Evolutionary conservation across 1,140 invertebrate genomes (phyloP), one percentile per base, ranked within the genome.

Genomic region (Plectus sambesii): DNA sequence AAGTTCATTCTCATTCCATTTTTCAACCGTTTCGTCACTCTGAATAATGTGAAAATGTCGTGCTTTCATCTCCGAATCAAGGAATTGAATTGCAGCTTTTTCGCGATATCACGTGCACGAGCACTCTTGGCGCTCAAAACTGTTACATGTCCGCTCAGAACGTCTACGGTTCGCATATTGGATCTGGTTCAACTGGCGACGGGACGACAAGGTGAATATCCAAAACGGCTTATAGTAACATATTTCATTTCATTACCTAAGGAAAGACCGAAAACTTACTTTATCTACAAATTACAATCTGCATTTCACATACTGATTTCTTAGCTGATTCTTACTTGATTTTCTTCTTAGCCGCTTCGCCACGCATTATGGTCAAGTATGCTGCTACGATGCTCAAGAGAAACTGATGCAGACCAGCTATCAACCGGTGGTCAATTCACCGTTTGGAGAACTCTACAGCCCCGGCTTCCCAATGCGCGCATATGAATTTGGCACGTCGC

Each of bases 351-450:
- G 63, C 5, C 60, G 61, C 5, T 66, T 69, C 47, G 48, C 61
- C 25, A 66, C 63, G 20, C 66, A 69, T 37, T 66, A 66, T 41
- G 63, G 63, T n/a, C 63, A 66, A 55, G 66, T 66, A 26, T 66
- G 63, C 47, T 66, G 63, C 37, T 66, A 66, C 41, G 63, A 67
- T 35, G 50, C 51, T 9, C 36, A 60, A 22, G 63, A 66, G 3
- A 61, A 56, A 24, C 51, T 66, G 19, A 64, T 66, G 48, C 63
- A 66, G 45, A 66, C 63, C 5, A 59, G 58, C 1, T 66, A 66
- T 35, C 63, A 66, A 30, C 66, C 63, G 6, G 66, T 69, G n/a
- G 59, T 69, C 35, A 66, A 69, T 47, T 57, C 62, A 45, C 55
- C 68, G 15, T 51, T 61, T 6, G 46, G 62, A 37, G 42, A 69